These are phyloP conservation scores for Argyrosomus regius DNA, from an alignment of 2,797 vertebrate genomes.

Conservation along the genomic window DNA sequence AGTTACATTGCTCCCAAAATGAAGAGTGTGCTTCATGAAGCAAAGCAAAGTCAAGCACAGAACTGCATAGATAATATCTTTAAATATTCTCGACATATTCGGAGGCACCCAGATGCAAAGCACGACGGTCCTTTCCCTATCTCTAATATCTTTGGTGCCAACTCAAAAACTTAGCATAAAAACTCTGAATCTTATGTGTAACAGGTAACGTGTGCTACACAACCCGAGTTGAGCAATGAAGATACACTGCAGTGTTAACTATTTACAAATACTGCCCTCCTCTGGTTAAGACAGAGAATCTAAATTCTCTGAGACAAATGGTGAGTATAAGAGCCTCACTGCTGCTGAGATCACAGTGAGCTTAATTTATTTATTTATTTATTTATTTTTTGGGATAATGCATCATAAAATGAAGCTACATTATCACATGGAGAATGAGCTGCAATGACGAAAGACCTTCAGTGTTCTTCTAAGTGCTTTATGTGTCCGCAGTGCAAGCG, in stretches of 20 bases:
- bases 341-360: conserved; percentile 64
- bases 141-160: conserved; percentile 67
- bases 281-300: conserved; percentile 58
- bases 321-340: conserved; percentile 37
- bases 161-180: conserved; percentile 60
- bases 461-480: conserved; percentile 40
- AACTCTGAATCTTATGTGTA: conserved; percentile 47
- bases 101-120: conserved; percentile 64
- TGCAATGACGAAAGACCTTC: conserved; percentile 33
- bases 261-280: conserved; percentile 78
- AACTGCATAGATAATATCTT: conserved; percentile 76
- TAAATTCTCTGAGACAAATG: conserved; percentile 44
- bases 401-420: conserved; percentile 37
- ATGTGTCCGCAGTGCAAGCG: conserved; percentile 51
- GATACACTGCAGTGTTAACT: conserved; percentile 60
- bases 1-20: conserved; percentile 63
- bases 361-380: conserved; percentile 5
- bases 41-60: conserved; percentile 76
- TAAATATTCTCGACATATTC: conserved; percentile 57
- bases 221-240: conserved; percentile 43
- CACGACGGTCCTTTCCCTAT: conserved; percentile 37
- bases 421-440: conserved; percentile 36
- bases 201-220: conserved; percentile 47
- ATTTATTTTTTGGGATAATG: conserved; percentile 3
- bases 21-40: conserved; percentile 67